phyloP scores from a whole-genome alignment of 2,888 invertebrate genomes.

The Sthenelais limicola region DNA sequence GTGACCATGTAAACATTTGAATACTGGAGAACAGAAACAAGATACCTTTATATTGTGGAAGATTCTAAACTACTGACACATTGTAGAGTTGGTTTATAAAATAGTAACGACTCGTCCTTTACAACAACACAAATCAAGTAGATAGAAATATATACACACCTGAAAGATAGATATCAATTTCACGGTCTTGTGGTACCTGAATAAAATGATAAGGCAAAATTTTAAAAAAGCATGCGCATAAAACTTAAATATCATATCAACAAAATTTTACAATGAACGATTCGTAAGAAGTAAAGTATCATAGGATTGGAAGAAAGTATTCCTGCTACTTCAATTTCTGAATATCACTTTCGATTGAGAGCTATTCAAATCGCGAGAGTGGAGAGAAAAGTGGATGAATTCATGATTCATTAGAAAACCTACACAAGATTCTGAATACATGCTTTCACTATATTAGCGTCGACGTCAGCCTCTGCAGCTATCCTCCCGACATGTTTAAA shows the following conservation, averaged over 20 bases:
- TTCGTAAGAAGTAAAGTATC: too few species aligned
- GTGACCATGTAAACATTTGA: constrained; percentile 89
- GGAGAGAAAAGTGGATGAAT: too few species aligned
- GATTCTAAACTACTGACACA: neutral
- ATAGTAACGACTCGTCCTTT: neutral
- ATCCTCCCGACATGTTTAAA: constrained; percentile 93
- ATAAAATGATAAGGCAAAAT: constrained; percentile 40
- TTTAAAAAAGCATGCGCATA: neutral
- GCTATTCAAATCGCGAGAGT: too few species aligned
- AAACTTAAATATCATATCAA: too few species aligned
- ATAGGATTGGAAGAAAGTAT: too few species aligned
- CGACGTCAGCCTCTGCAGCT: constrained; percentile 90
- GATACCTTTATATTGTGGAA: neutral
- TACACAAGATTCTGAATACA: constrained; percentile 87
- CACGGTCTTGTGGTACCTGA: constrained; percentile 81
- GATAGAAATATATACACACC: constrained; percentile 48
- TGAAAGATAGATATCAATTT: constrained; percentile 82
- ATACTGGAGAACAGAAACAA: constrained; percentile 76
- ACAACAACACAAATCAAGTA: neutral
- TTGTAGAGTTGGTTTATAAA: neutral
- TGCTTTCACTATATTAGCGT: constrained; percentile 92
- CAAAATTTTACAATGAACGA: too few species aligned
- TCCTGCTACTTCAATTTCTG: too few species aligned
- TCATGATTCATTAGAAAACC: constrained; percentile 33
- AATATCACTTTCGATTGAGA: too few species aligned